These are phyloP conservation scores for rabbit (Oryctolagus cuniculus) DNA, from an alignment of 2,113 vertebrate genomes.

Conservation along the genomic window mOryCun1.1 NC_091433.1:155217501-155218000, in stretches of 20 bases:
- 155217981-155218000: neutral
- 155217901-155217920: neutral
- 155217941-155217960: neutral
- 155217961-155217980: neutral
- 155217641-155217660: no score
- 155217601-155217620: no score
- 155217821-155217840: neutral
- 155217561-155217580: no score
- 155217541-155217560: no score
- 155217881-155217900: neutral
- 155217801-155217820: neutral
- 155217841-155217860: no score
- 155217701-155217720: neutral
- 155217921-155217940: conserved; percentile 17
- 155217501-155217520: no score
- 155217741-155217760: neutral
- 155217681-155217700: neutral
- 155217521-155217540: no score
- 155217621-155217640: no score
- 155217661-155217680: no score
- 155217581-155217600: no score
- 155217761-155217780: neutral
- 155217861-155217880: neutral
- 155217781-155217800: neutral
- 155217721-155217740: neutral